These are phyloP conservation scores for Pungitius pungitius DNA, from an alignment of 2,113 vertebrate species.

Conservation along the genomic window DNA sequence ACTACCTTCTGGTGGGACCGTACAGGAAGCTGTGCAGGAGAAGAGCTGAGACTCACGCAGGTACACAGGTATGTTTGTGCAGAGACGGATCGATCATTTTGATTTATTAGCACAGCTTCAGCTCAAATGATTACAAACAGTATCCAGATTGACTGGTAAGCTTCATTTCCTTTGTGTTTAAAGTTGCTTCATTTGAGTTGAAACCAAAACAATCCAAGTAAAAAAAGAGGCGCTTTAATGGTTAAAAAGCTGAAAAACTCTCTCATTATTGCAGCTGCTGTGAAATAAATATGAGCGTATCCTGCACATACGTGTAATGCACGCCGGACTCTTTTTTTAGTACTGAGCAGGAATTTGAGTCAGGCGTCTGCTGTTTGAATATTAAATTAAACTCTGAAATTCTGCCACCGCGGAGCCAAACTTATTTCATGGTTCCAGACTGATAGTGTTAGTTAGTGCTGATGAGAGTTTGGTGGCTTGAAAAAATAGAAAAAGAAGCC, in stretches of 20 bases:
- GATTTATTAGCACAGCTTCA: no score
- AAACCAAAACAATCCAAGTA: not conserved
- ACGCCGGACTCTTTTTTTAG: slow-evolving; percentile 32
- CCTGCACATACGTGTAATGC: not conserved
- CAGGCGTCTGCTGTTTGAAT: slow-evolving; percentile 32
- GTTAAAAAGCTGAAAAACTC: not conserved
- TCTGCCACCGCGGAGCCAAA: slow-evolving; percentile 5
- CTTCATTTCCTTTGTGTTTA: not conserved
- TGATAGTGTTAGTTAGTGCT: slow-evolving; percentile 19
- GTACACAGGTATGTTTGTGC: slow-evolving; percentile 16
- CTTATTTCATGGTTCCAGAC: slow-evolving; percentile 37
- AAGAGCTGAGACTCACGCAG: slow-evolving; percentile 49
- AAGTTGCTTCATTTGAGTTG: not conserved
- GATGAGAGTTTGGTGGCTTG: slow-evolving; percentile 20
- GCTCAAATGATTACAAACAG: not conserved
- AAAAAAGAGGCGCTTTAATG: not conserved
- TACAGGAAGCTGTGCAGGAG: slow-evolving; percentile 19
- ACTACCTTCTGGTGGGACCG: slow-evolving; percentile 23
- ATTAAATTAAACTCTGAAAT: slow-evolving; percentile 20
- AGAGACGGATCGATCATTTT: not conserved
- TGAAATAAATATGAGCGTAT: not conserved
- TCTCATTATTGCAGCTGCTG: not conserved
- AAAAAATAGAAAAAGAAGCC: not conserved
- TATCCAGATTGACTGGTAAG: not conserved
- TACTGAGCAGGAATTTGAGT: slow-evolving; percentile 36